A percentile compares a stretch with the other conserved stretches of the same genome.
Evolutionary conservation across 2,888 invertebrate species (phyloP).

Genomic region (Ptycholaimellus sp.): DNA sequence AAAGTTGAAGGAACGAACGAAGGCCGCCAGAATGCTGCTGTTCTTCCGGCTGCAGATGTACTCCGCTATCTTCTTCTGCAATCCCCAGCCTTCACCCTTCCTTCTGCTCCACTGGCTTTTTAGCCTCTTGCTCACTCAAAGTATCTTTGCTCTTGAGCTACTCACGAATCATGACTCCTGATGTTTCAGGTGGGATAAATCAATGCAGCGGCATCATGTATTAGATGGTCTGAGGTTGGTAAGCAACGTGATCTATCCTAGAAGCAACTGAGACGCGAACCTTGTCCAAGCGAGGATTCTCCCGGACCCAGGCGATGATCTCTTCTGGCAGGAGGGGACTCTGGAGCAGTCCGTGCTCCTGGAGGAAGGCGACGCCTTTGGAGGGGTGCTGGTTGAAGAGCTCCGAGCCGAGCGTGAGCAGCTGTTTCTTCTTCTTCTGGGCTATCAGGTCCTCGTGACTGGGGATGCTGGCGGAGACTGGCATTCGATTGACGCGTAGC

Average conservation of each 20-base stretch:
- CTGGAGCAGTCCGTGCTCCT: constrained; percentile 61
- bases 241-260: too few relatives aligned
- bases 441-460: constrained; percentile 55
- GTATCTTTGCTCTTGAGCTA: too few relatives aligned
- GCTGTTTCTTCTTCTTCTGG: constrained; percentile 63
- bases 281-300: constrained; percentile 86
- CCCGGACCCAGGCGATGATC: constrained; percentile 64
- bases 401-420: constrained; percentile 67
- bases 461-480: constrained; percentile 42
- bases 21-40: constrained; percentile 15
- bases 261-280: too few relatives aligned
- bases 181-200: too few relatives aligned
- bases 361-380: constrained; percentile 73
- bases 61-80: constrained; percentile 80
- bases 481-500: constrained; percentile 36
- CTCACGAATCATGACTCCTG: too few relatives aligned
- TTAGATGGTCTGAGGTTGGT: too few relatives aligned
- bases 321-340: constrained; percentile 54
- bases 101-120: too few relatives aligned
- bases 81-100: too few relatives aligned
- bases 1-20: constrained; percentile 62
- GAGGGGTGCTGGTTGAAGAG: constrained; percentile 83
- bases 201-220: too few relatives aligned
- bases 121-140: too few relatives aligned
- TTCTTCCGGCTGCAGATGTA: constrained; percentile 39